Evolutionary conservation across 2,113 vertebrate species (phyloP).

Genomic region (Hystrix brachyura): DNA sequence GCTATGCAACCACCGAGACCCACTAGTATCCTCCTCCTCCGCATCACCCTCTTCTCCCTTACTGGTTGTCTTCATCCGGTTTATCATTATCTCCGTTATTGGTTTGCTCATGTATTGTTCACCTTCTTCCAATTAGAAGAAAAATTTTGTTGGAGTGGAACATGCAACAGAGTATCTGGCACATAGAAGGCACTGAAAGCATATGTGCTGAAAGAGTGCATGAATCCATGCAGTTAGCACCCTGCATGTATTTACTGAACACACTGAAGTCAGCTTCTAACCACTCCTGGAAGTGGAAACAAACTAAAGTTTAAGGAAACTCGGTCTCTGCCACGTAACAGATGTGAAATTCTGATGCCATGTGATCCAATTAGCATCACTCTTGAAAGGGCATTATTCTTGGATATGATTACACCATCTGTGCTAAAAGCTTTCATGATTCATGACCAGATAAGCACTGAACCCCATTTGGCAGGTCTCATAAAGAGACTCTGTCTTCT

Average conservation of each 20-base stretch:
- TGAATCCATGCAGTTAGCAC: not conserved
- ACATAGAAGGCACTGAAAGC: not conserved
- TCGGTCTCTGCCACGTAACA: slow-evolving; percentile 62
- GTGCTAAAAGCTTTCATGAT: slow-evolving; percentile 70
- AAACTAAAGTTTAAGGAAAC: slow-evolving; percentile 59
- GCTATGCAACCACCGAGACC: not conserved
- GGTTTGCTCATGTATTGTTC: not conserved
- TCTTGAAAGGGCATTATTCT: slow-evolving; percentile 80
- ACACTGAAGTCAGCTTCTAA: not conserved
- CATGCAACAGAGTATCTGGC: not conserved
- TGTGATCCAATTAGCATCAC: slow-evolving; percentile 73
- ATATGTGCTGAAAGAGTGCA: not conserved
- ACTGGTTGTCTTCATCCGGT: not conserved
- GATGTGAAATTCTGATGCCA: slow-evolving; percentile 68
- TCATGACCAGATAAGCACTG: slow-evolving; percentile 72
- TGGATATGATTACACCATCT: slow-evolving; percentile 79
- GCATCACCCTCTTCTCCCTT: not conserved
- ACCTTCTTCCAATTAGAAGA: not conserved
- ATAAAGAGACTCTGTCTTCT: slow-evolving; percentile 66
- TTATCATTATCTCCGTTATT: not conserved
- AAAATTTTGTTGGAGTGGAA: not conserved
- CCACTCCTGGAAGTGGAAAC: slow-evolving; percentile 47
- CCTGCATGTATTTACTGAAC: slow-evolving; percentile 40
- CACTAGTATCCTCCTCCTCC: not conserved
- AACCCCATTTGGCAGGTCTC: slow-evolving; percentile 76